phyloP scores from a whole-genome alignment of 2,113 vertebrate species.

The Hydrochoerus hydrochaeris region DNA sequence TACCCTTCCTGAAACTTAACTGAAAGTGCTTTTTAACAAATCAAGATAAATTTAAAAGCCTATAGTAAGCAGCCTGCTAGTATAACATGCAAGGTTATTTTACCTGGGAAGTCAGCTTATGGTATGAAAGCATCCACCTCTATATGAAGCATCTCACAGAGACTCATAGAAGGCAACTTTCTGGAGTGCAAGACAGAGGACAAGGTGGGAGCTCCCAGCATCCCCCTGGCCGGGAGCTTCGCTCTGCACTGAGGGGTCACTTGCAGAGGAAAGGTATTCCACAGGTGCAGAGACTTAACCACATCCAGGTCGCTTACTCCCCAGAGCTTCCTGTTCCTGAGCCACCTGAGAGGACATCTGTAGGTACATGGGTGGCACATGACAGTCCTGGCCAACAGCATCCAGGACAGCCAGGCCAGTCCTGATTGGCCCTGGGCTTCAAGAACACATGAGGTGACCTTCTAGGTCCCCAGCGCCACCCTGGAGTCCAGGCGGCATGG shows the following conservation, averaged over 20 bases:
- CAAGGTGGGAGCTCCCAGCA: neutral
- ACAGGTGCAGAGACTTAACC: neutral
- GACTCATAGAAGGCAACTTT: slow-evolving; percentile 22
- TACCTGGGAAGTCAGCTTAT: slow-evolving; percentile 20
- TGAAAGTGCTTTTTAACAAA: neutral
- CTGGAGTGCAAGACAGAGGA: neutral
- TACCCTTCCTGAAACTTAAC: neutral
- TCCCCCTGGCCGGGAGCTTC: neutral
- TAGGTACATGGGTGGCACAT: neutral
- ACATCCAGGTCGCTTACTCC: neutral
- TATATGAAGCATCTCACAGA: neutral
- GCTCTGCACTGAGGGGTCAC: neutral
- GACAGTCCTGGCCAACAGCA: neutral
- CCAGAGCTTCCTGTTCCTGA: neutral
- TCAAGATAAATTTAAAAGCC: slow-evolving; percentile 17
- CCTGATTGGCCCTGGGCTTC: neutral
- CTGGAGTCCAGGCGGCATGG: neutral
- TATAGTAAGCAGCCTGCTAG: neutral
- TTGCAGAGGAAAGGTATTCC: neutral
- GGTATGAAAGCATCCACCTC: slow-evolving; percentile 26
- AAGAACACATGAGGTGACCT: neutral
- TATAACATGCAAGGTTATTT: slow-evolving; percentile 42
- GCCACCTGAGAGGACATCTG: neutral
- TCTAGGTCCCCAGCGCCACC: neutral
- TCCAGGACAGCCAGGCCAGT: neutral